Base-by-base conservation (phyloP, 2,797 vertebrate species). In the Triplophysa yarkandensis region DNA sequence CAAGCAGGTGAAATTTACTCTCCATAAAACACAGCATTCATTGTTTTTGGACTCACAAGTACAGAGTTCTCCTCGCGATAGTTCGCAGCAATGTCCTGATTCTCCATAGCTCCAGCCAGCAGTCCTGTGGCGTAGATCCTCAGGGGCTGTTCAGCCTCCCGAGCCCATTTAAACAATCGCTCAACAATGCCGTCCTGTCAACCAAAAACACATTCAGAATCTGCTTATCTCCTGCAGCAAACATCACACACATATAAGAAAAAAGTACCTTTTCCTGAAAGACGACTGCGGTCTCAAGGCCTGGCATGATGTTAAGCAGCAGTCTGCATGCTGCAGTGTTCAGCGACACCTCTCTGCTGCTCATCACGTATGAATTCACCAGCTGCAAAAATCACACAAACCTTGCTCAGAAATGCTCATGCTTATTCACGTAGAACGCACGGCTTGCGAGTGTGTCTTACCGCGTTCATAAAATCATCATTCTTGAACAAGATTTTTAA, bases 391-490 rank as follows among this genome's bases (percentile, higher is more conserved):
- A 17, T 83, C 14, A 71, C 19, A 68, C 16, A 64, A 11, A 62
- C 36, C 7, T 19, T 9, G 23, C 28, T 62, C 0, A 71, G 21
- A 55, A 16, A 19, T 11, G 23, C 16, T 41, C 2, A 27, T 7
- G 19, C 32, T 41, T 8, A 19, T 5, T 17, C 8, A n/a, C 6
- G 4, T 9, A 1, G 4, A 13, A 36, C 10, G 1, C 27, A 28
- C 4, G 1, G 3, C 41, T 16, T 0, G 16, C 1, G 25, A 6
- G 17, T 34, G 28, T 6, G 16, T 62, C 86, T 88, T 93, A 99
- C 98, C 74, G 96, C 94, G 64, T 99, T 99, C 96, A 99, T 99
- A 85, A 99, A 99, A 86, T 99, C 97, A 81, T 99, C 98, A n/a
- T 98, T 98, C 92, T 99, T 99, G 87, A 99, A 99, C 54, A 99